phyloP scores from a whole-genome alignment of 2,797 vertebrate genomes.

The Microcaecilia unicolor region DNA sequence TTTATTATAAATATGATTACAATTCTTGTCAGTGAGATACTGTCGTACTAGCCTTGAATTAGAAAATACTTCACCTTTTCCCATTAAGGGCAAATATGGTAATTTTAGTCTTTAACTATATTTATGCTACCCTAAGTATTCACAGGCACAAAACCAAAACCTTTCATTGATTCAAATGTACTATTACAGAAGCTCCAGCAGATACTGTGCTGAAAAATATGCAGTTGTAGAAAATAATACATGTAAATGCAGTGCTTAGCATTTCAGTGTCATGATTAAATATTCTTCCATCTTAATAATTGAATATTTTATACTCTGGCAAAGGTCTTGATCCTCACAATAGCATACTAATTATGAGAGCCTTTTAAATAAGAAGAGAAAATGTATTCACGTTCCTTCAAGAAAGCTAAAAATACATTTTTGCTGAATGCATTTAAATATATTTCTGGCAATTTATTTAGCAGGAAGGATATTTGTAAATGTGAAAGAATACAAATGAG shows the following conservation, averaged over 20 bases:
- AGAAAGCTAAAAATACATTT: constrained; percentile 15
- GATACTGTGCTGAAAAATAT: constrained; percentile 19
- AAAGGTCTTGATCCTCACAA: constrained; percentile 17
- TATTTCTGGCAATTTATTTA: constrained; percentile 6
- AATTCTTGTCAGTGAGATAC: too few species aligned
- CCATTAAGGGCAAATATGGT: too few species aligned
- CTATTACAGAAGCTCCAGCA: constrained; percentile 12
- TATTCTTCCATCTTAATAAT: constrained; percentile 30
- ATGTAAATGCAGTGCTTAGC: constrained; percentile 28
- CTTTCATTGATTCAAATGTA: constrained; percentile 8
- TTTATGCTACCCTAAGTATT: too few species aligned
- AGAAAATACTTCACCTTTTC: too few species aligned
- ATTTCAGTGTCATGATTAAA: constrained; percentile 33
- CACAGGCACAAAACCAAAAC: constrained; percentile 16
- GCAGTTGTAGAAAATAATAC: constrained; percentile 30
- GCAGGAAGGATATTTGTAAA: too few species aligned
- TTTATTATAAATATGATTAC: too few species aligned
- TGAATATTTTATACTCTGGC: constrained; percentile 31
- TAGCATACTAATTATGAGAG: constrained; percentile 19
- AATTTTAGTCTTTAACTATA: too few species aligned
- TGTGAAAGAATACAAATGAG: too few species aligned
- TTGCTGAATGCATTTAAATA: neutral
- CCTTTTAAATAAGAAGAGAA: constrained; percentile 1
- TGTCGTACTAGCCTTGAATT: too few species aligned
- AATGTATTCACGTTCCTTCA: neutral